Evolutionary conservation across 1,140 invertebrate genomes (phyloP).

Genomic region (Stegodyphus mimosarum): DNA sequence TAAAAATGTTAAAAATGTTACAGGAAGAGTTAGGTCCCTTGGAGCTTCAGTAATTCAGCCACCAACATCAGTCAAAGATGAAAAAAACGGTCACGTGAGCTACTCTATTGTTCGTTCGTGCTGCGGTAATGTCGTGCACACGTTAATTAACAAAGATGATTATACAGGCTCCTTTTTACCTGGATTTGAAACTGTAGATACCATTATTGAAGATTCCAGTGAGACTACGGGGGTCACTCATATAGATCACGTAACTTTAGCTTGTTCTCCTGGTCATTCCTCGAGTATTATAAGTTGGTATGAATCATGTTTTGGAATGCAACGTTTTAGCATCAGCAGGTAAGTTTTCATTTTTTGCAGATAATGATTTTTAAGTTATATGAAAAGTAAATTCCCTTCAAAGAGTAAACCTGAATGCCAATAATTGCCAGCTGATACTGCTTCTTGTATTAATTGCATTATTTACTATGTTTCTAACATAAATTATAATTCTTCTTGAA

Average conservation of each 20-base stretch:
- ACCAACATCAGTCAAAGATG: slow-evolving; percentile 64
- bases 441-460: too few relatives aligned
- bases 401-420: too few relatives aligned
- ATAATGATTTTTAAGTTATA: too few relatives aligned
- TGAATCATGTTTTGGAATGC: slow-evolving; percentile 70
- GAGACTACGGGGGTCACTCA: slow-evolving; percentile 61
- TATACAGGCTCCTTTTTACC: slow-evolving; percentile 70
- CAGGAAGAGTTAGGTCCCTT: slow-evolving; percentile 64
- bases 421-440: too few relatives aligned
- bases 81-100: slow-evolving; percentile 66
- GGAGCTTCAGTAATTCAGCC: slow-evolving; percentile 65
- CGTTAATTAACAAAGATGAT: slow-evolving; percentile 68
- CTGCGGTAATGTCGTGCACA: slow-evolving; percentile 71
- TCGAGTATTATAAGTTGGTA: slow-evolving; percentile 70
- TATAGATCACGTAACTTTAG: slow-evolving; percentile 71
- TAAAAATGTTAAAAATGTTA: slow-evolving; percentile 66
- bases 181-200: slow-evolving; percentile 65
- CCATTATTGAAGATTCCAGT: not conserved
- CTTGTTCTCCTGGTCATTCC: slow-evolving; percentile 67
- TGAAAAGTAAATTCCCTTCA: too few relatives aligned
- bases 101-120: slow-evolving; percentile 70
- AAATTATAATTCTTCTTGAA: too few relatives aligned
- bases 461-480: too few relatives aligned
- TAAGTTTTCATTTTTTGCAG: slow-evolving; percentile 60
- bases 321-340: slow-evolving; percentile 71